Evolutionary conservation across 2,888 invertebrate species (phyloP), one percentile per base, ranked within the genome.

Genomic region (Sicus ferrugineus): DNA sequence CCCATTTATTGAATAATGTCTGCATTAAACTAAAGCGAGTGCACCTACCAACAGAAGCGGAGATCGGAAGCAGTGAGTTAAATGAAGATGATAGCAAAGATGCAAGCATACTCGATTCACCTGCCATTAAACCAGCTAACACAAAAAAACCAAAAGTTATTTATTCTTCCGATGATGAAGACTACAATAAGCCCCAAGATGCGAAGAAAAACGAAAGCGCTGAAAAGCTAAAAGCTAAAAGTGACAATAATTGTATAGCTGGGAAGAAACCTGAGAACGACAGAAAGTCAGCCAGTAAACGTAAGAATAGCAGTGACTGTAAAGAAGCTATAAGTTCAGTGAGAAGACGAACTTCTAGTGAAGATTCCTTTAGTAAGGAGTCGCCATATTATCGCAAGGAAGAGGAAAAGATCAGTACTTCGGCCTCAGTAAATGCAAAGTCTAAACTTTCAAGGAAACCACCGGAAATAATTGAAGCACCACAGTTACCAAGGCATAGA

Each of bases 391-490:
- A n/a, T 9, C 9, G 7, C 14, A 42, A 42, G 0, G 11, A 9
- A 42, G 42, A 42, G 14, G 34, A 34, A 34, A 46, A 46, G 16
- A 46, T 46, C 46, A 54, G 23, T 28, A 48, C 62, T 31, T 3
- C n/a, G 19, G 1, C 14, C 23, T n/a, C 23, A 42, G 14, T 2
- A 9, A 14, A 19, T 2, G 70, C 72, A 0, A 59, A 69, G 70
- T 54, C 61, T 23, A 73, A 70, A 21, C 38, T 63, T 34, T 26
- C 11, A 4, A 62, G 75, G 9, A 76, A 75, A n/a, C 73, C 66
- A 30, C 82, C 80, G 1, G 69, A 65, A 5, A 71, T 84, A 9
- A 83, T 84, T 62, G 71, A 75, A 6, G 76, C 84, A 2, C 83
- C 83, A 7, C 68, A 72, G 52, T 62, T 84, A 50, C 81, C 81